Evolutionary conservation across 2,113 vertebrate species (phyloP).

Genomic region (Megalops atlanticus): DNA sequence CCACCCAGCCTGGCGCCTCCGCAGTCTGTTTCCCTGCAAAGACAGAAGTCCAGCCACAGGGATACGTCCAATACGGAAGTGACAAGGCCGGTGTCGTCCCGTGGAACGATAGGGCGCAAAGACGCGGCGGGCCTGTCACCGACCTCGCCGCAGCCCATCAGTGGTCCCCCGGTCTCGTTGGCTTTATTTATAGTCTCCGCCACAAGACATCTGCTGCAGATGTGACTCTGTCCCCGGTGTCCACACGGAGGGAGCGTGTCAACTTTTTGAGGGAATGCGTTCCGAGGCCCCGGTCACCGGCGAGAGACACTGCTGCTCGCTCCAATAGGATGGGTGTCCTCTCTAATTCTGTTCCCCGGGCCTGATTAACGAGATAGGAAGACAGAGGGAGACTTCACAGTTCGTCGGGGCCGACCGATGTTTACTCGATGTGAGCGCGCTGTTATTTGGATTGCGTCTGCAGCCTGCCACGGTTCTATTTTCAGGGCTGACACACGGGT

Average conservation of each 20-base stretch:
- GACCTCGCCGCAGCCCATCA: slow-evolving; percentile 52
- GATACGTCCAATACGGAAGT: slow-evolving; percentile 39
- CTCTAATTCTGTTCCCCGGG: slow-evolving; percentile 53
- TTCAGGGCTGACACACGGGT: slow-evolving; percentile 60
- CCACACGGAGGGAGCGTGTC: slow-evolving; percentile 68
- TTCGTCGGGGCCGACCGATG: slow-evolving; percentile 49
- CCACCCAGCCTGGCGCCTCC: neutral
- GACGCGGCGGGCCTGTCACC: slow-evolving; percentile 52
- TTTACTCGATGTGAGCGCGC: slow-evolving; percentile 65
- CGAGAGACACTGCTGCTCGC: slow-evolving; percentile 48
- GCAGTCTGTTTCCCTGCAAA: slow-evolving; percentile 27
- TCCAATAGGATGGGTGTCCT: slow-evolving; percentile 66
- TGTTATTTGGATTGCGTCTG: slow-evolving; percentile 71
- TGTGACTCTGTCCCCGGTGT: slow-evolving; percentile 59
- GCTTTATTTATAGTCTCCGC: slow-evolving; percentile 74
- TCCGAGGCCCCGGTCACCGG: slow-evolving; percentile 55
- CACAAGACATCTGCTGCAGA: slow-evolving; percentile 76
- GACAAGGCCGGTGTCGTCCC: slow-evolving; percentile 32
- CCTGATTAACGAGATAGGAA: slow-evolving; percentile 62
- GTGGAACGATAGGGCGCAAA: slow-evolving; percentile 22
- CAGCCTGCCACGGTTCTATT: slow-evolving; percentile 64
- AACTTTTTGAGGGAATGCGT: slow-evolving; percentile 47
- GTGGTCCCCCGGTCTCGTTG: slow-evolving; percentile 58
- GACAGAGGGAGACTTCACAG: slow-evolving; percentile 61
- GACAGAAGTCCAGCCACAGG: slow-evolving; percentile 35